A percentile compares a stretch with the other conserved stretches of the same genome.
Evolutionary conservation across 2,888 invertebrate genomes (phyloP).

Genomic region (Eupsilia transversa): DNA sequence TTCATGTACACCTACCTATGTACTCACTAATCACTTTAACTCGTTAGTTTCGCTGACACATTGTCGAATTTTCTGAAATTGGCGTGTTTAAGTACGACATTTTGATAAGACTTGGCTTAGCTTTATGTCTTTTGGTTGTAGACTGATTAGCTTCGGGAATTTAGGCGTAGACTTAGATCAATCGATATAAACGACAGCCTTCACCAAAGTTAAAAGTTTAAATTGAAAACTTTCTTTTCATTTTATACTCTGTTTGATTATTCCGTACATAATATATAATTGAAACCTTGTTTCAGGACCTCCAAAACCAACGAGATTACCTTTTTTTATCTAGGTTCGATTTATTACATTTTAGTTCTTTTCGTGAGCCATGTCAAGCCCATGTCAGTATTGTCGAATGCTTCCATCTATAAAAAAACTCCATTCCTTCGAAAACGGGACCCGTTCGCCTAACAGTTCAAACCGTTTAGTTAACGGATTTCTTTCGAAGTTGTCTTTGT

Average conservation of each 20-base stretch:
- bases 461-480: conserved; percentile 16
- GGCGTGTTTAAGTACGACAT: not conserved
- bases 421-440: not conserved
- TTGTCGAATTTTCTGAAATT: not conserved
- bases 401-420: conserved; percentile 4
- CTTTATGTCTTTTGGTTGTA: not conserved
- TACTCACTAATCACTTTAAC: not conserved
- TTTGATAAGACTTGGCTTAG: not conserved
- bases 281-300: conserved; percentile 11
- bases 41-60: not conserved
- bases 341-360: conserved; percentile 7
- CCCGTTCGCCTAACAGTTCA: not conserved
- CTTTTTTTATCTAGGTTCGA: not conserved
- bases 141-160: not conserved
- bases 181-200: not conserved
- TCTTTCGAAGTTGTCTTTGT: conserved; percentile 12
- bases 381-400: not conserved
- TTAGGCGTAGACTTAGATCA: not conserved
- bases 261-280: not conserved
- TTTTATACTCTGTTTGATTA: not conserved
- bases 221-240: conserved; percentile 1
- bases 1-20: not conserved
- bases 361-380: not conserved
- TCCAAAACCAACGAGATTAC: not conserved
- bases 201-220: not conserved